phyloP scores from a whole-genome alignment of 2,888 invertebrate species.

The Pilophorus perplexus region DNA sequence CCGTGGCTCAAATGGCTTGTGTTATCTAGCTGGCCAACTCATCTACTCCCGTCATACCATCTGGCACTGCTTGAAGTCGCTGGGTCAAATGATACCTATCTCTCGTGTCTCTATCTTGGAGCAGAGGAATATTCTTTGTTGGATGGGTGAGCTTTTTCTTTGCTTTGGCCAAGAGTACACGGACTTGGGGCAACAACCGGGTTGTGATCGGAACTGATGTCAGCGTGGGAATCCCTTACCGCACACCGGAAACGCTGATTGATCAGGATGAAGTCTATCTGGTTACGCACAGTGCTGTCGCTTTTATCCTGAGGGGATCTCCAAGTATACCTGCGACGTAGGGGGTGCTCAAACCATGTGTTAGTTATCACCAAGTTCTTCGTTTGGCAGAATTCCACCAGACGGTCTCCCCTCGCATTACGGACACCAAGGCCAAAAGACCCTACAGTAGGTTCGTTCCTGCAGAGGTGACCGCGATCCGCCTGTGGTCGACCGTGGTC shows the following conservation, averaged over 20 bases:
- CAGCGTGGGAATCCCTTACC: not conserved
- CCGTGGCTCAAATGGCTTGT: not conserved
- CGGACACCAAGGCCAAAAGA: not conserved
- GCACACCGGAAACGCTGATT: not conserved
- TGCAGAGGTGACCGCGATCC: too few relatives aligned
- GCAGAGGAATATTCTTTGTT: not conserved
- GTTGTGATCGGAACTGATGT: not conserved
- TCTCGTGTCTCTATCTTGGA: not conserved
- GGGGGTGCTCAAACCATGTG: not conserved
- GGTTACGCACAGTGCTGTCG: not conserved
- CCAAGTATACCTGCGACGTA: not conserved
- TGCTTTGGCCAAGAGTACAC: not conserved
- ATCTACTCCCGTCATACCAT: not conserved
- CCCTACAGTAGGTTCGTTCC: not conserved
- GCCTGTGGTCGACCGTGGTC: too few relatives aligned
- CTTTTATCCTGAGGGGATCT: not conserved
- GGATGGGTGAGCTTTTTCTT: not conserved
- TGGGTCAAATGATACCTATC: not conserved
- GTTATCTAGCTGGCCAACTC: not conserved
- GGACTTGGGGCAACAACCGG: not conserved
- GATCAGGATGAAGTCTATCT: not conserved
- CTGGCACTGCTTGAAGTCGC: not conserved
- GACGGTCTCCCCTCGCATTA: not conserved
- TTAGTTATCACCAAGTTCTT: not conserved
- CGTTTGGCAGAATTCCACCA: constrained; percentile 1